Conservation (phyloP, 2,888 invertebrate genomes). For the Nomada flava region DNA sequence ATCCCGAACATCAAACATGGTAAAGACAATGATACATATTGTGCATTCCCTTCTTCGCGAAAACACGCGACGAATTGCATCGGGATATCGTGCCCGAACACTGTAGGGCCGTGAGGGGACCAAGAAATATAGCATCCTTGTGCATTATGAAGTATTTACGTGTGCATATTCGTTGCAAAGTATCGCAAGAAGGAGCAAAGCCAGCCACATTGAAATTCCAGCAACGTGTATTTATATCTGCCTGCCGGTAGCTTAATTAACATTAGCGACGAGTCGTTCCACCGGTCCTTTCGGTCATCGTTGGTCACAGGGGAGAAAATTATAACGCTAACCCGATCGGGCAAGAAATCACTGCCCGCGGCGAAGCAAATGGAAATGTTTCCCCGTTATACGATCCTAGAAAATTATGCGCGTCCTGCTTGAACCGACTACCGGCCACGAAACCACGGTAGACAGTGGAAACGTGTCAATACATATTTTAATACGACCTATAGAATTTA, state of each 20-base stretch:
- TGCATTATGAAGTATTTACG: slow-evolving; percentile 25
- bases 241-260: slow-evolving; percentile 32
- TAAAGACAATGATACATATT: slow-evolving; percentile 14
- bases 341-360: neutral
- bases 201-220: slow-evolving; percentile 33
- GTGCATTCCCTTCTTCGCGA: neutral
- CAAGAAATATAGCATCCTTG: slow-evolving; percentile 26
- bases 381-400: neutral
- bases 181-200: neutral
- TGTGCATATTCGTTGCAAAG: neutral
- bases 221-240: slow-evolving; percentile 12
- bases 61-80: slow-evolving; percentile 13
- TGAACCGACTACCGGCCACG: neutral
- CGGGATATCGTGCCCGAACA: neutral
- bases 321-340: neutral
- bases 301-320: neutral
- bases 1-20: slow-evolving; percentile 5
- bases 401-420: neutral
- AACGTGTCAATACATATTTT: slow-evolving; percentile 37
- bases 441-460: neutral
- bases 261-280: slow-evolving; percentile 20
- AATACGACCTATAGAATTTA: slow-evolving; percentile 28
- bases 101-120: neutral
- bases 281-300: neutral
- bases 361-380: slow-evolving; percentile 31